phyloP scores from a whole-genome alignment of 2,113 vertebrate genomes.

The Datnioides undecimradiatus region DNA sequence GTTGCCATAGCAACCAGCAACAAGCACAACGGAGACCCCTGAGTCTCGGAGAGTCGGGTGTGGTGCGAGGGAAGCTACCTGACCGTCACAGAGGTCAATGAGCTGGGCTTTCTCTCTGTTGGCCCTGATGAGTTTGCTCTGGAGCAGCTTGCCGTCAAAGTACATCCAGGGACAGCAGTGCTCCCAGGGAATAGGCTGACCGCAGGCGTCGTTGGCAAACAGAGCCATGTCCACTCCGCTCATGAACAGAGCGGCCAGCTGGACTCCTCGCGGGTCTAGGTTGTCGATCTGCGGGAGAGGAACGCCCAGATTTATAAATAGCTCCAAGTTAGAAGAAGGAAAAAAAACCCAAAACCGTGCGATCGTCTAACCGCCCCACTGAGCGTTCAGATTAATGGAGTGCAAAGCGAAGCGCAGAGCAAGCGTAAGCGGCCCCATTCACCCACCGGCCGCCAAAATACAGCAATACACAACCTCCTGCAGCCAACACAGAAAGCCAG shows the following conservation, averaged over 20 bases:
- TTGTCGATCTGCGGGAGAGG: slow-evolving; percentile 89
- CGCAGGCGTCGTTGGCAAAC: slow-evolving; percentile 94
- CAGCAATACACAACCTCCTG: slow-evolving; percentile 26
- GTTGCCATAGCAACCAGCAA: not conserved
- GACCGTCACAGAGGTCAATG: slow-evolving; percentile 99
- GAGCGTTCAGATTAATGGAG: slow-evolving; percentile 43
- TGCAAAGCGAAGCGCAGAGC: slow-evolving; percentile 44
- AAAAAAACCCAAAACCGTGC: not conserved
- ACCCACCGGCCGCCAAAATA: slow-evolving; percentile 32
- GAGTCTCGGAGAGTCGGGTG: no score
- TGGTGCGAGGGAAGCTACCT: slow-evolving; percentile 83
- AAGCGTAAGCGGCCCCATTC: slow-evolving; percentile 47
- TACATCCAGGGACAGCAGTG: slow-evolving; percentile 99
- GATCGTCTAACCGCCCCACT: not conserved
- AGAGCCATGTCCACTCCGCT: slow-evolving; percentile 96
- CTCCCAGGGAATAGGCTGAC: slow-evolving; percentile 96
- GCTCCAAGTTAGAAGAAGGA: not conserved
- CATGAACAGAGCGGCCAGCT: slow-evolving; percentile 96
- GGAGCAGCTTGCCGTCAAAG: slow-evolving; percentile 96
- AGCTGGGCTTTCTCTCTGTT: slow-evolving; percentile 95
- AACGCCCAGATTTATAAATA: not conserved
- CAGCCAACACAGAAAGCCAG: slow-evolving; percentile 59
- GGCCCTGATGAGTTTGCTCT: slow-evolving; percentile 93
- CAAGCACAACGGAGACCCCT: no score
- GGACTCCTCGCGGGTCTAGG: slow-evolving; percentile 93